Evolutionary conservation across 2,888 invertebrate species (phyloP), one percentile per base, ranked within the genome.

Genomic region (Mylabris sibirica): DNA sequence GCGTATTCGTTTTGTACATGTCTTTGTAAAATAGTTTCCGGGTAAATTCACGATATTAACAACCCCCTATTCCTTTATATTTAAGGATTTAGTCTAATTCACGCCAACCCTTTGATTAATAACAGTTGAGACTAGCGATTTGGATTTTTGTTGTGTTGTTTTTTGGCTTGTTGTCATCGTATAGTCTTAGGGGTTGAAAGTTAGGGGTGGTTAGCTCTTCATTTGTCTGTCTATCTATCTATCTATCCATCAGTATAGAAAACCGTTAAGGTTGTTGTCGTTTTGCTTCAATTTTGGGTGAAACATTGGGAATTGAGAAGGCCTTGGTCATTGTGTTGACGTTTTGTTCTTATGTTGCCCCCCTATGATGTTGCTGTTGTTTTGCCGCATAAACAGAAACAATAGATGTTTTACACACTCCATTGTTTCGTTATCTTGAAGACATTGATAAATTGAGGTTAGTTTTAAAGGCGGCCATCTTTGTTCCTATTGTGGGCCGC

Each of bases 391-490:
- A 82, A 82, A 81, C 81, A 80, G 82, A 83, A 84, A 85, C 85
- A 85, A 85, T 83, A 82, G 84, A 83, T 83, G 83, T 85, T 84
- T 85, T 84, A 85, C 84, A 85, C 84, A 82, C 83, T 81, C 85
- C 82, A 85, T 85, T 85, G 85, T 84, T 83, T 82, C 83, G 82
- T 85, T 85, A 85, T 85, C 85, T 85, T 84, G 82, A 84, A 85
- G 85, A 85, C 85, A 85, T 85, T 85, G 85, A 85, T 85, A 85
- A 85, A 85, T 85, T 84, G 83, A 84, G 84, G 84, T 83, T 84
- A 84, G 84, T 84, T 84, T 84, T 83, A 84, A 83, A 49, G 49
- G 83, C 84, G 81, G 84, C 83, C 83, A 84, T 84, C 84, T 83
- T 83, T 84, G 83, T 83, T 81, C 78, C 75, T 77, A 76, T 75